These are phyloP conservation scores for Anoplophora glabripennis DNA, from an alignment of 1,140 invertebrate genomes.

Conservation along the genomic window DNA sequence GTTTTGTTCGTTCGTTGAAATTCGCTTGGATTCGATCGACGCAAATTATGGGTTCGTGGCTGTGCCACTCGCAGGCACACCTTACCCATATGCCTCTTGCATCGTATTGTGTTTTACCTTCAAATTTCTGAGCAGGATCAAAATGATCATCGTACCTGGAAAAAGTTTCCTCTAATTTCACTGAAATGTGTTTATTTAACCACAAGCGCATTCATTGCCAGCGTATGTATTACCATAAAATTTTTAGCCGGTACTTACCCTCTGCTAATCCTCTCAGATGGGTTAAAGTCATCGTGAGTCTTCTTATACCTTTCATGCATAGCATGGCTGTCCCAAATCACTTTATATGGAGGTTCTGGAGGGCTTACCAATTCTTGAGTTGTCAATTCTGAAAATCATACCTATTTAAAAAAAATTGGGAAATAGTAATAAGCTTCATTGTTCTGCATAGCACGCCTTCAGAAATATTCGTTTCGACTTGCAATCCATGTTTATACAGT, in stretches of 20 bases:
- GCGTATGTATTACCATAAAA: too few species aligned
- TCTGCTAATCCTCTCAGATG: constrained; percentile 46
- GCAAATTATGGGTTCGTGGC: constrained; percentile 41
- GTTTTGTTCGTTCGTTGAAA: constrained; percentile 43
- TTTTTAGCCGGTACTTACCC: too few species aligned
- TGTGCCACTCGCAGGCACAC: constrained; percentile 51
- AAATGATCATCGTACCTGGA: constrained; percentile 41
- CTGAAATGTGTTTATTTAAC: too few species aligned
- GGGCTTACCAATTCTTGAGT: constrained; percentile 43
- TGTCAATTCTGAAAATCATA: constrained; percentile 19
- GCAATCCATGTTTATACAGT: too few species aligned
- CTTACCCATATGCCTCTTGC: constrained; percentile 50
- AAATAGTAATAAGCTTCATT: too few species aligned
- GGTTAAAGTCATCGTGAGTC: constrained; percentile 47
- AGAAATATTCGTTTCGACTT: too few species aligned
- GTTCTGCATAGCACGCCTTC: too few species aligned
- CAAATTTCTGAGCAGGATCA: constrained; percentile 42
- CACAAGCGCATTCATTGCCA: too few species aligned
- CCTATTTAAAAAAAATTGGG: too few species aligned
- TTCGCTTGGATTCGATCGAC: constrained; percentile 49
- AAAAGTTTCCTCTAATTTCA: too few species aligned
- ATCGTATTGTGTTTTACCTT: constrained; percentile 49
- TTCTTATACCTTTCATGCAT: constrained; percentile 40
- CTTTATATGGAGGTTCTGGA: constrained; percentile 39
- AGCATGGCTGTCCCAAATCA: constrained; percentile 45